Percentiles rank a stretch among this genome's conserved stretches.
These are phyloP conservation scores for Antheraea yamamai DNA, from an alignment of 2,888 invertebrate species.

Conservation along the genomic window DNA sequence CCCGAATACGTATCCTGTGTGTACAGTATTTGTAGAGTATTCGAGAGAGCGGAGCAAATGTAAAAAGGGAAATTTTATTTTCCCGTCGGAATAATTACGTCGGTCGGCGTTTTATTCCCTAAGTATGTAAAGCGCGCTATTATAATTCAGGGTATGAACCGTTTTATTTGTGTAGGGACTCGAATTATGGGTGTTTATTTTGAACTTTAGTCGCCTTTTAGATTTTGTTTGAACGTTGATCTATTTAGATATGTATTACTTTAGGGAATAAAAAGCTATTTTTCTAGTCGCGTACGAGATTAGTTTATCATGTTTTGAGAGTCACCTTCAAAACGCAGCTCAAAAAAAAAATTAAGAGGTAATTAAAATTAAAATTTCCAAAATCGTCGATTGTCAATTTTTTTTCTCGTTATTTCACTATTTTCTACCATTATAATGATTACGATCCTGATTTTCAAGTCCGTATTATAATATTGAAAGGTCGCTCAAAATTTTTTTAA, in stretches of 20 bases:
- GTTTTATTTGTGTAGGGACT: background rate
- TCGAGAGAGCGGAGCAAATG: background rate
- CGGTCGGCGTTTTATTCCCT: background rate
- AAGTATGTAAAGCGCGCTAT: background rate
- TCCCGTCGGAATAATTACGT: slow-evolving; percentile 4
- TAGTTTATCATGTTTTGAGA: too few relatives aligned
- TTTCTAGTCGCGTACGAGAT: too few relatives aligned
- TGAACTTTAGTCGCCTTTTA: background rate
- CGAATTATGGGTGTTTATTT: slow-evolving; percentile 6
- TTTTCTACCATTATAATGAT: too few relatives aligned
- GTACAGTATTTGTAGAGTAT: slow-evolving; percentile 11
- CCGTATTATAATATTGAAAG: too few relatives aligned
- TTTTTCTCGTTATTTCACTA: too few relatives aligned
- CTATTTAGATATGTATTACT: background rate
- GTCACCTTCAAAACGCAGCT: too few relatives aligned
- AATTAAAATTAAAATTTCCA: too few relatives aligned
- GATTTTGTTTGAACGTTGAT: background rate
- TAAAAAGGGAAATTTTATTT: slow-evolving; percentile 8
- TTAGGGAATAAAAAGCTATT: too few relatives aligned
- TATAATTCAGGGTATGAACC: slow-evolving; percentile 2
- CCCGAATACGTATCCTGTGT: slow-evolving; percentile 1
- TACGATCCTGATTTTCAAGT: too few relatives aligned
- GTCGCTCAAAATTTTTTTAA: too few relatives aligned
- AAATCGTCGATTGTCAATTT: too few relatives aligned
- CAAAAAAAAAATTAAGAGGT: too few relatives aligned